Percentiles rank a stretch among this genome's conserved stretches.
Conservation (phyloP, 2,797 vertebrate species). For the Lacerta agilis region DNA sequence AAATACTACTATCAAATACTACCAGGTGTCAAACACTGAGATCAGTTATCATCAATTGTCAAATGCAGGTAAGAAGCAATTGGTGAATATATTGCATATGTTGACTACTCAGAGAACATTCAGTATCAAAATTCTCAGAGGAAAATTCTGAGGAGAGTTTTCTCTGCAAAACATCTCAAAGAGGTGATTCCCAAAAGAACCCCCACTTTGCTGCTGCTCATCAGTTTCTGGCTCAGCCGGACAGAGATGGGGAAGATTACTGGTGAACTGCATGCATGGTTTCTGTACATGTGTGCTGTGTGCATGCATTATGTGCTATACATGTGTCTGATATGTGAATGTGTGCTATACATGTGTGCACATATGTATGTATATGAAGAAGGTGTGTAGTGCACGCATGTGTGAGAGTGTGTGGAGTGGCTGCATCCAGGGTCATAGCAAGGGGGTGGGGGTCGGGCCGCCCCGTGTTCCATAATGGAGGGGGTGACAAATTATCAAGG, state of each 20-base stretch:
- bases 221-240: background rate
- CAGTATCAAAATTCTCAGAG: background rate
- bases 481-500: too few species aligned
- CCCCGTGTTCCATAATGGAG: too few species aligned
- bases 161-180: background rate
- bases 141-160: too few species aligned
- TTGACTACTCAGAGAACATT: background rate
- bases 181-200: background rate
- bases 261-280: too few species aligned
- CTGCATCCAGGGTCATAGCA: too few species aligned
- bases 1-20: background rate
- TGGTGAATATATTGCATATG: background rate
- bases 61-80: background rate
- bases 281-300: background rate
- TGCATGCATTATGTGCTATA: background rate
- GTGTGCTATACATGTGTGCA: background rate
- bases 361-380: too few species aligned
- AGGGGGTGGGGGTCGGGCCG: too few species aligned
- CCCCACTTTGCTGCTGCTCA: background rate
- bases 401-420: too few species aligned
- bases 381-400: too few species aligned
- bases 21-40: background rate
- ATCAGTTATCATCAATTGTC: background rate
- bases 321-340: background rate
- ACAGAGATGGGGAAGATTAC: background rate